phyloP scores from a whole-genome alignment of 2,888 invertebrate genomes.

The Aricia artaxerxes region DNA sequence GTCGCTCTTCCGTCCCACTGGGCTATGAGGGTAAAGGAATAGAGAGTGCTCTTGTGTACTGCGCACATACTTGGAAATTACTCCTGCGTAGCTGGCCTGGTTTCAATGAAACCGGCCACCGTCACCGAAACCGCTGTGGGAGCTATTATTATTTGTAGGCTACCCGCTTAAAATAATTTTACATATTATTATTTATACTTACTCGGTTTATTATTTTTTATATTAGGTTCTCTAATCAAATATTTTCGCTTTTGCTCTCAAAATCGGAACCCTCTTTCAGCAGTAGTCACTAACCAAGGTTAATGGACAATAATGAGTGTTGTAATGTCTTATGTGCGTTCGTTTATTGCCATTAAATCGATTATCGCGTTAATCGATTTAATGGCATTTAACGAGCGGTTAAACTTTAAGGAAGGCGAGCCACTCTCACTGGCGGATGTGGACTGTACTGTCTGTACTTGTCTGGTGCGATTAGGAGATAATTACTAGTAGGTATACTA shows the following conservation, averaged over 20 bases:
- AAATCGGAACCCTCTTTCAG: background rate
- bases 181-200: no score
- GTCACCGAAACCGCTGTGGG: no score
- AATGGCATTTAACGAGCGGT: background rate
- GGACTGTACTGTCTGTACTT: background rate
- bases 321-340: background rate
- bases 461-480: background rate
- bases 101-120: no score
- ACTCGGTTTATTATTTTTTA: no score
- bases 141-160: no score
- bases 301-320: background rate
- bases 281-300: conserved; percentile 1
- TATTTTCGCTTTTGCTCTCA: background rate
- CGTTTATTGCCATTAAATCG: no score
- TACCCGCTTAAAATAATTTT: no score
- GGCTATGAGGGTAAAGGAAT: no score
- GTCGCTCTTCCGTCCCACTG: no score
- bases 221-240: background rate
- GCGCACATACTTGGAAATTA: no score
- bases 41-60: no score
- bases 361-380: background rate
- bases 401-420: conserved; percentile 21
- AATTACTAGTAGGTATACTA: conserved; percentile 3
- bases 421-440: conserved; percentile 9
- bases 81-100: no score